phyloP scores from a whole-genome alignment of 2,888 invertebrate species.

The Meta bourneti region DNA sequence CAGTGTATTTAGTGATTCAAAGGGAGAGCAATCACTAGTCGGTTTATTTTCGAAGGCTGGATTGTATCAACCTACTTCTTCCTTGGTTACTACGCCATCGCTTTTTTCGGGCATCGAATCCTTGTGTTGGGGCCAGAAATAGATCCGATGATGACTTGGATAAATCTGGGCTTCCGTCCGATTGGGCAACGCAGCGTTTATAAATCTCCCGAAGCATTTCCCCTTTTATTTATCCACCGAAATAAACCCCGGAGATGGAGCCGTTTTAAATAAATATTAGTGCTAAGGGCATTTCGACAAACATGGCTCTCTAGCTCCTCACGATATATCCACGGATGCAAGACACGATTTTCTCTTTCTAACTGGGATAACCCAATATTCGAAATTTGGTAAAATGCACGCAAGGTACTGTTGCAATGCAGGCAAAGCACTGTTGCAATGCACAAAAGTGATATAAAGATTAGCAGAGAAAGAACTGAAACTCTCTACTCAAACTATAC shows the following conservation, averaged over 20 bases:
- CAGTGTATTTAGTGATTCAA: conserved; percentile 68
- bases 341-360: background rate
- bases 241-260: conserved; percentile 57
- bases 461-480: no score
- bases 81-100: conserved; percentile 45
- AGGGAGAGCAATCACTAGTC: conserved; percentile 61
- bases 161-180: conserved; percentile 70
- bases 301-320: no score
- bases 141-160: conserved; percentile 70
- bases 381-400: background rate
- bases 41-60: conserved; percentile 73
- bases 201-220: conserved; percentile 69
- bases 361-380: background rate
- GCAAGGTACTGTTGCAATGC: background rate
- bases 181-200: conserved; percentile 73
- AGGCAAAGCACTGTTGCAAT: background rate
- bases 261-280: conserved; percentile 73
- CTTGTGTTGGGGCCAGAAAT: conserved; percentile 60
- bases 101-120: conserved; percentile 73
- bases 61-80: conserved; percentile 64
- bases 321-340: no score
- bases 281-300: conserved; percentile 14
- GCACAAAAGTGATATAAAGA: background rate
- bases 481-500: no score
- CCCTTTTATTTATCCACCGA: conserved; percentile 73